These are phyloP conservation scores for Alectoris magna DNA, from an alignment of 2,797 vertebrate species.

Conservation along the genomic window DNA sequence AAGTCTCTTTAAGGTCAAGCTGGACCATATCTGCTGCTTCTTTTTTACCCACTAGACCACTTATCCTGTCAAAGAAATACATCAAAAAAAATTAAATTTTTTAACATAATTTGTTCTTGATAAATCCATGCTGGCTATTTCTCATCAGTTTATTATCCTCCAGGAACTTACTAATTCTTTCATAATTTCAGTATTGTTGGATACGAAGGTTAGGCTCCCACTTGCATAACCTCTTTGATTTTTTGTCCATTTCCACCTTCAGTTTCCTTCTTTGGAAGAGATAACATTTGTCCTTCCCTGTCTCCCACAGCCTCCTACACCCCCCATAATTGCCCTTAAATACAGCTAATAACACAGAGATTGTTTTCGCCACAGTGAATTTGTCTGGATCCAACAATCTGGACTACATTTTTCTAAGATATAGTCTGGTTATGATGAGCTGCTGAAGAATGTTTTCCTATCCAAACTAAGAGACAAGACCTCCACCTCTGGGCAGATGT, in stretches of 20 bases:
- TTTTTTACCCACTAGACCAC: background rate
- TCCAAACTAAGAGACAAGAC: background rate
- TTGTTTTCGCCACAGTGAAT: background rate
- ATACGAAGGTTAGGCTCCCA: background rate
- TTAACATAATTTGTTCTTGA: conserved; percentile 5
- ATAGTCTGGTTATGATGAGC: background rate
- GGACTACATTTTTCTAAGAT: background rate
- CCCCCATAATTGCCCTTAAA: background rate
- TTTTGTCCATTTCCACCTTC: background rate
- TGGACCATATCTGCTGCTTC: background rate
- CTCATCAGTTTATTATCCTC: background rate
- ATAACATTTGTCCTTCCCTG: background rate
- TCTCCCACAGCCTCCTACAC: background rate
- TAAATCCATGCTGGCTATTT: background rate
- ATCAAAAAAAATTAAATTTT: background rate
- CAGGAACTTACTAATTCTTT: background rate
- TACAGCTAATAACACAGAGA: background rate
- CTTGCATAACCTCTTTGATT: background rate
- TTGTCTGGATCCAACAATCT: background rate
- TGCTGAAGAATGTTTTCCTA: background rate
- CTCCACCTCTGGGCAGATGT: background rate
- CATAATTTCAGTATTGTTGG: background rate
- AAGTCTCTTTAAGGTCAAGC: background rate
- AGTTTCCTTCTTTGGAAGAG: background rate
- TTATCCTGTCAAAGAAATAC: background rate